Percentiles rank a stretch among this genome's conserved stretches.
Conservation (phyloP, 2,888 invertebrate genomes). For the Idaea aversata region DNA sequence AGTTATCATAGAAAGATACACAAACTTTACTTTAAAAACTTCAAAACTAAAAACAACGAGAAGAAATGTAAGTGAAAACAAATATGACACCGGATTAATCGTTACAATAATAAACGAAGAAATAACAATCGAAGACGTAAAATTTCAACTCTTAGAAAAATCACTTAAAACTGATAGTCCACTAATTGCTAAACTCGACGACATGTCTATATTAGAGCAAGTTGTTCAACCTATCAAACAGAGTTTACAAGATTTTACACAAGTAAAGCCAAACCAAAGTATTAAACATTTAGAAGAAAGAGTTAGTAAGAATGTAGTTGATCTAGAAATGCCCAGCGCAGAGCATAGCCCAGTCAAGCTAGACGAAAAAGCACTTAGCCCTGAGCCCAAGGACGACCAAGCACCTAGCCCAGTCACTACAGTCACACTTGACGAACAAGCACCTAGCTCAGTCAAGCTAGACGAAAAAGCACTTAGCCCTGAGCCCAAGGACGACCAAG, state of each 20-base stretch:
- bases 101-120: conserved; percentile 13
- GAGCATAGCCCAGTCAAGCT: conserved; percentile 9
- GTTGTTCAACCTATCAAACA: conserved; percentile 4
- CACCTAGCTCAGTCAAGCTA: conserved; percentile 6
- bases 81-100: conserved; percentile 9
- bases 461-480: conserved; percentile 15
- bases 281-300: conserved; percentile 11
- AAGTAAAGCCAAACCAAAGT: conserved; percentile 18
- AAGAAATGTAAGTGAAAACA: conserved; percentile 4
- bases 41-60: conserved; percentile 6
- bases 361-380: conserved; percentile 13
- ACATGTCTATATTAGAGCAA: not conserved
- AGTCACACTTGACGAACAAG: conserved; percentile 8
- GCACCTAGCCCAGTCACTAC: not conserved
- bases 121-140: conserved; percentile 2
- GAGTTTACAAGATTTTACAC: conserved; percentile 11
- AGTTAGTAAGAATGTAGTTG: not conserved
- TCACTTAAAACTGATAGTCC: conserved; percentile 12
- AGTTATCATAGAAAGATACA: conserved; percentile 3
- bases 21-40: not conserved
- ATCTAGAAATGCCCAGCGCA: conserved; percentile 6
- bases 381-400: conserved; percentile 10
- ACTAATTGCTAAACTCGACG: conserved; percentile 1
- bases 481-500: conserved; percentile 11
- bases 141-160: not conserved